These are phyloP conservation scores for Palythoa caribaeorum DNA, from an alignment of 92 coral and sea anemone species.

Conservation along the genomic window DNA sequence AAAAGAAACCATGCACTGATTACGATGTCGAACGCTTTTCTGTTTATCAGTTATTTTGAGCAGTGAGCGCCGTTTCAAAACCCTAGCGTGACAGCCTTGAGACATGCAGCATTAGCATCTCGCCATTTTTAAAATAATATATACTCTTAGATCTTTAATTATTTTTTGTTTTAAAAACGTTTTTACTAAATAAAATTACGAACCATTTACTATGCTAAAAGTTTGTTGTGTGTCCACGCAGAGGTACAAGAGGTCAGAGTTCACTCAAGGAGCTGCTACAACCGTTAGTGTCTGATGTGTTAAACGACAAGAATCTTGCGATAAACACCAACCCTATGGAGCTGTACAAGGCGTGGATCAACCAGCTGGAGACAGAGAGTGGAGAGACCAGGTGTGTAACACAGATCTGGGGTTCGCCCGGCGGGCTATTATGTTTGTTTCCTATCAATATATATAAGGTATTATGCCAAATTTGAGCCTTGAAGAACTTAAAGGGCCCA, in stretches of 20 bases:
- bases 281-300: slow-evolving; percentile 88
- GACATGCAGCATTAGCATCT: too few species aligned
- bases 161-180: neutral
- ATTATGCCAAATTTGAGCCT: too few species aligned
- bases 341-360: slow-evolving; percentile 95
- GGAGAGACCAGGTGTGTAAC: slow-evolving; percentile 83
- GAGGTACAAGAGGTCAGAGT: slow-evolving; percentile 92
- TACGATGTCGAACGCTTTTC: too few species aligned
- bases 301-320: slow-evolving; percentile 86
- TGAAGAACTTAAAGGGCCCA: too few species aligned
- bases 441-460: neutral
- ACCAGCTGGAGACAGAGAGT: slow-evolving; percentile 94
- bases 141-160: neutral
- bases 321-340: slow-evolving; percentile 94
- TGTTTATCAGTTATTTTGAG: too few species aligned
- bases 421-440: neutral
- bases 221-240: slow-evolving; percentile 22
- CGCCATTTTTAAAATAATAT: too few species aligned
- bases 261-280: slow-evolving; percentile 90
- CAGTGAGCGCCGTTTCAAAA: too few species aligned
- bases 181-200: neutral
- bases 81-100: too few species aligned
- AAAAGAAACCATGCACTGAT: too few species aligned
- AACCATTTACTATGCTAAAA: neutral
- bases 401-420: neutral